Base-by-base conservation (phyloP, 1,140 invertebrate genomes). In the Leptopilina boulardi region DNA sequence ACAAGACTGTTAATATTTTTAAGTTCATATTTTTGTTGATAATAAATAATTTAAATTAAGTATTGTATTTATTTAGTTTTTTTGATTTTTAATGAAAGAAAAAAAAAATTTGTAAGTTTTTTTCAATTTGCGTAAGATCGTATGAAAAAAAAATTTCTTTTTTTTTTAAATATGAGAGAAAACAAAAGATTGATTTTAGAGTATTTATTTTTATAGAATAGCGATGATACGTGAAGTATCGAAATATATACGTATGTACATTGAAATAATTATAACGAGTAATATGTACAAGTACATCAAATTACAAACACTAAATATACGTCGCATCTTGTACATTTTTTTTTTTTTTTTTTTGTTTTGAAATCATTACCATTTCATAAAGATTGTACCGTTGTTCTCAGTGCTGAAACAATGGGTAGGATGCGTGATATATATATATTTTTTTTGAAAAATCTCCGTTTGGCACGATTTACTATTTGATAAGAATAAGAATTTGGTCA, bases 231-330 rank as follows among this genome's bases (percentile, higher is more conserved):
- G 80, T 78, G 77, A 81, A 73, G 80, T 83, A 83, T 74, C 80
- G 80, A 83, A 84, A 82, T 84, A 81, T 84, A 83, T 88, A 87
- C 87, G 85, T 87, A 90, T 89, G 86, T 89, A 89, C 89, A 89
- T 89, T 88, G 85, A 88, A 84, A 86, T 88, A 87, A 84, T 88
- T 85, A 87, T 88, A 89, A 89, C 86, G 85, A 87, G 81, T 85
- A 89, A 83, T 91, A 90, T 91, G 86, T 91, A 89, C 87, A 89
- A 87, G 78, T 89, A 91, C 88, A 90, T 84, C 82, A 82, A 90
- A 89, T 89, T 90, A 88, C 89, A 90, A 91, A 91, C 85, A 87
- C 83, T 87, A 86, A 88, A 88, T 85, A 84, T 84, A 84, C 81
- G 84, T 82, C 84, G 82, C 85, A 82, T 77, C 77, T 87, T 87